Base-by-base conservation (phyloP, 2,797 vertebrate species). In the Ctenopoma multispine region DNA sequence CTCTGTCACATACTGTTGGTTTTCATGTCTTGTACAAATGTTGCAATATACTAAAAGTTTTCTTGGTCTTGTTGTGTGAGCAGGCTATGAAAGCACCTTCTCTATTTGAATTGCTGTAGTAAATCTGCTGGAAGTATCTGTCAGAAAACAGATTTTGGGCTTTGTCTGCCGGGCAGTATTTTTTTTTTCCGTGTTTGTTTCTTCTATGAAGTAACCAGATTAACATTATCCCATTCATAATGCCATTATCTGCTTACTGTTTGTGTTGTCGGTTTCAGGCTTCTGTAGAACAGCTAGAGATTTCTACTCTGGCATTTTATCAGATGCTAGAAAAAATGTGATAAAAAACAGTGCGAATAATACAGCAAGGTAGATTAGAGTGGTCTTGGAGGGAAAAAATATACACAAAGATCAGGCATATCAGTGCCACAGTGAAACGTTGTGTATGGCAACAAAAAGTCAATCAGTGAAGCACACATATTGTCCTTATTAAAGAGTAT, bases 391-490 rank as follows among this genome's bases (percentile, higher is more conserved):
- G 9, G 2, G 18, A 23, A 23, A 40, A 47, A n/a, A 20, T n/a
- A 7, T 29, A 31, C 7, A 31, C 7, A 27, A 50, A 41, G 29
- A 34, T 53, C 36, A 18, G 17, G 4, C 8, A 29, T 21, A 31
- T 21, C 13, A 15, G 13, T 24, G 20, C 54, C 51, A 36, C 23
- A 4, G 34, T 68, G 58, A 75, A 27, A 69, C 69, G 63, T 68
- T 17, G 18, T 46, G 38, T 48, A 51, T 27, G 44, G 29, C 34
- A n/a, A 21, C 6, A 53, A 3, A 29, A 1, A 24, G 34, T 59
- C 63, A 43, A 63, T 63, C 57, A 64, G 48, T 21, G 24, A 41
- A 50, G 4, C 36, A 43, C 24, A 51, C 4, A n/a, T n/a, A n/a
- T n/a, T n/a, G n/a, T n/a, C n/a, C n/a, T n/a, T n/a, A n/a, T n/a